Percentiles rank a stretch among this genome's conserved stretches.
Conservation (phyloP, 2,113 vertebrate genomes). For the Amphilophus citrinellus region DNA sequence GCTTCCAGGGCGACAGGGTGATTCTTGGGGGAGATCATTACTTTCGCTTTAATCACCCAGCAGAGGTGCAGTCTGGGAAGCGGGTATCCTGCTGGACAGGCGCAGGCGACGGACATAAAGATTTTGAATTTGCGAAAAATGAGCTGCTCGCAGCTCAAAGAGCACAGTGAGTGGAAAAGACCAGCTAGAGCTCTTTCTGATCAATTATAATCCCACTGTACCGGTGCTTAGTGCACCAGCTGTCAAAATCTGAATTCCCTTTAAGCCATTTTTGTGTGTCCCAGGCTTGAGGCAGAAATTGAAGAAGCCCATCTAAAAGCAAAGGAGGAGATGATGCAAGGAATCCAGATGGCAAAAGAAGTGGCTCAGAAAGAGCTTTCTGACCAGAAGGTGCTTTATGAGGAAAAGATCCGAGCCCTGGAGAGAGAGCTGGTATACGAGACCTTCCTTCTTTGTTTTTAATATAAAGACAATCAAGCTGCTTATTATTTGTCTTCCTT, state of each 20-base stretch:
- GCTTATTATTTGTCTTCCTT: neutral
- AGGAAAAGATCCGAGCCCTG: slow-evolving; percentile 85
- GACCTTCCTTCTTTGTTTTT: neutral
- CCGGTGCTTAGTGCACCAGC: too few relatives aligned
- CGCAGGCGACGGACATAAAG: slow-evolving; percentile 85
- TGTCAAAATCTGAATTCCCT: neutral
- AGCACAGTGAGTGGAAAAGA: slow-evolving; percentile 84
- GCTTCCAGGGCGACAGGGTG: slow-evolving; percentile 90
- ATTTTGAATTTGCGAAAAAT: slow-evolving; percentile 97
- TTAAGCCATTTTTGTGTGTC: slow-evolving; percentile 15
- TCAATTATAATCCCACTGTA: neutral
- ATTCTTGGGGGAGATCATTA: slow-evolving; percentile 97
- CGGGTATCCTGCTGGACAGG: slow-evolving; percentile 74
- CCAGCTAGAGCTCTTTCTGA: neutral
- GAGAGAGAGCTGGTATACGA: slow-evolving; percentile 88
- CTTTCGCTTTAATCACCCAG: slow-evolving; percentile 95
- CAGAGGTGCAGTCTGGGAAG: slow-evolving; percentile 88
- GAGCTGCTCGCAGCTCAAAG: slow-evolving; percentile 90
- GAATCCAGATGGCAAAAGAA: slow-evolving; percentile 93
- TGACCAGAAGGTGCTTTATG: slow-evolving; percentile 88
- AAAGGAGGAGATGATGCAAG: slow-evolving; percentile 95
- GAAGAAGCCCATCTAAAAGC: slow-evolving; percentile 91
- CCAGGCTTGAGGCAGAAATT: slow-evolving; percentile 93
- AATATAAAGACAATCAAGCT: neutral
- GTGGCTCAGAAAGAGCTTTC: slow-evolving; percentile 91